Evolutionary conservation across 2,797 vertebrate genomes (phyloP).

Genomic region (Rallus crepitans): DNA sequence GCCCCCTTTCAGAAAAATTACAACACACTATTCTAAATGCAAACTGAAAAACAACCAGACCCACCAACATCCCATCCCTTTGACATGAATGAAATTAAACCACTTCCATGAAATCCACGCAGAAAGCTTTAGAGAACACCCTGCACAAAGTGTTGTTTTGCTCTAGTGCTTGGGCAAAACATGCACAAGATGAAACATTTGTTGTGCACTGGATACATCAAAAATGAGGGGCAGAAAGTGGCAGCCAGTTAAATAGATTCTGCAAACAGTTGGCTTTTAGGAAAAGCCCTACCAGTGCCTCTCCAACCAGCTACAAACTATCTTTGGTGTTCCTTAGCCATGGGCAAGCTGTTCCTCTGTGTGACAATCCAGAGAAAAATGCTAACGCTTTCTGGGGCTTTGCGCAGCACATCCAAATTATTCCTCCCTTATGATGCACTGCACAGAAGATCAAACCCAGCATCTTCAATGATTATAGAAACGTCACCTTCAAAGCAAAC

Average conservation of each 20-base stretch:
- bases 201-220: neutral
- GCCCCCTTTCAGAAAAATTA: neutral
- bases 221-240: neutral
- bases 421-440: neutral
- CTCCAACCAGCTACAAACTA: neutral
- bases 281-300: neutral
- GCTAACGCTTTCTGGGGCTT: neutral
- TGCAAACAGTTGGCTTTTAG: neutral
- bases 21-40: neutral
- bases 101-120: neutral
- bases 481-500: fast-evolving
- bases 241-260: neutral
- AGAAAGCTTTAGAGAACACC: neutral
- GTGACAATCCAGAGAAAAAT: neutral
- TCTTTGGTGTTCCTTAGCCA: neutral
- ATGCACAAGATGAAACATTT: neutral
- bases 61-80: neutral
- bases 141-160: neutral
- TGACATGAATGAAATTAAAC: neutral
- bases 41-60: neutral
- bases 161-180: neutral
- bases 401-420: neutral
- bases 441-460: neutral
- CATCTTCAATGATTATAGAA: neutral
- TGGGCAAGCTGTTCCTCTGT: neutral